Percentiles rank a stretch among this genome's conserved stretches.
Evolutionary conservation across 2,113 vertebrate species (phyloP).

Genomic region (Mola mola): DNA sequence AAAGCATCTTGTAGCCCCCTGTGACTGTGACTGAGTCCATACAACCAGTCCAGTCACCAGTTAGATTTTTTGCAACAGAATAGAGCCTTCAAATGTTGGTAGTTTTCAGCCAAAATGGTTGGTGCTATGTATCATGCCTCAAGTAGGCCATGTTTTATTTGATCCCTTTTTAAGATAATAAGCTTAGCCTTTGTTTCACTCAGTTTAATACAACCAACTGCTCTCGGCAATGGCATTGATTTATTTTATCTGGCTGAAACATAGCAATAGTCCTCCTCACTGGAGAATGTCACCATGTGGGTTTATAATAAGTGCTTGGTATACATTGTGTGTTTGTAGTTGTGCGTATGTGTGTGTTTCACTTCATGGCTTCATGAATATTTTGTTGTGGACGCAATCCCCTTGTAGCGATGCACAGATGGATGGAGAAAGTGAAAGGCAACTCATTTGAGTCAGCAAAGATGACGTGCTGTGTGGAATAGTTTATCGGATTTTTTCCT

Average conservation of each 20-base stretch:
- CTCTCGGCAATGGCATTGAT: conserved; percentile 56
- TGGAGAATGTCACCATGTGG: conserved; percentile 63
- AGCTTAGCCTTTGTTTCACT: conserved; percentile 59
- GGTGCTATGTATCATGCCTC: conserved; percentile 43
- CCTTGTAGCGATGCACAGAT: conserved; percentile 34
- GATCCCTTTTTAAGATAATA: conserved; percentile 52
- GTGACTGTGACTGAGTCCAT: conserved; percentile 32
- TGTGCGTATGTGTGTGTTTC: conserved; percentile 48
- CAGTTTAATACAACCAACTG: conserved; percentile 49
- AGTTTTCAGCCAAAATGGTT: conserved; percentile 29
- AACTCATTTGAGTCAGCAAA: conserved; percentile 66
- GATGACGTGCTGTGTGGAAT: conserved; percentile 33
- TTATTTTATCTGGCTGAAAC: conserved; percentile 65
- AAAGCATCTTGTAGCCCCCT: conserved; percentile 28
- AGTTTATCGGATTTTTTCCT: conserved; percentile 44
- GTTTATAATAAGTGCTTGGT: conserved; percentile 68
- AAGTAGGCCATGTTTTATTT: conserved; percentile 50
- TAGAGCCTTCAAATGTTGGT: no score
- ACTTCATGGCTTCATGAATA: conserved; percentile 74
- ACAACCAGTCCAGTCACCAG: no score
- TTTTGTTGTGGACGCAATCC: conserved; percentile 60
- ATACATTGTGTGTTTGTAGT: conserved; percentile 58
- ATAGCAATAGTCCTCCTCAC: conserved; percentile 54
- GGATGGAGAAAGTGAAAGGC: conserved; percentile 15
- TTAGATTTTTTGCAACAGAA: no score